Percentiles rank a stretch among this genome's conserved stretches.
phyloP scores from a whole-genome alignment of 35 echinoderm and acorn worm species.

The Eucidaris tribuloides region DNA sequence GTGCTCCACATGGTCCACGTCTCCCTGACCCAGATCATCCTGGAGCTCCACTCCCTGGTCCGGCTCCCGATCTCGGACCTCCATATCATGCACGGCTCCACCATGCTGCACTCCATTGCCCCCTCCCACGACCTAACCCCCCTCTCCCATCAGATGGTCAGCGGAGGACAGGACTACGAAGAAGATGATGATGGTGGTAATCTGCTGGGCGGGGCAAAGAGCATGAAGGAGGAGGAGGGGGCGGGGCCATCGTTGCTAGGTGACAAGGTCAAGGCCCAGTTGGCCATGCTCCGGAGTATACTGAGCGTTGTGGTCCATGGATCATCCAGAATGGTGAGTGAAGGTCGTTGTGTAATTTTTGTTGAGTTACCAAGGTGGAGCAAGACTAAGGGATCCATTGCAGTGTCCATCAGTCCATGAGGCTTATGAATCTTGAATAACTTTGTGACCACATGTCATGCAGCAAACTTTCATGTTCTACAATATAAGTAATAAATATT shows the following conservation, averaged over 20 bases:
- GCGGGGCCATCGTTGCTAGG: slow-evolving; percentile 8
- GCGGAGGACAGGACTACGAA: not conserved
- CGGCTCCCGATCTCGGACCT: slow-evolving; percentile 12
- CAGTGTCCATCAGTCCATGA: too few species aligned
- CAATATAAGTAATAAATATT: too few species aligned
- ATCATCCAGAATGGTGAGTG: slow-evolving; percentile 4
- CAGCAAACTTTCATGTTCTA: too few species aligned
- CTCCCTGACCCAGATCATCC: slow-evolving; percentile 3
- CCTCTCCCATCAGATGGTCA: not conserved
- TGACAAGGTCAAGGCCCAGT: slow-evolving; percentile 11
- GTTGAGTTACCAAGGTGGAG: too few species aligned
- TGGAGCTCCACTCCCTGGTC: slow-evolving; percentile 18
- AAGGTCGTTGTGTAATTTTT: too few species aligned
- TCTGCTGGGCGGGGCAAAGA: too few species aligned
- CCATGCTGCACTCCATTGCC: not conserved
- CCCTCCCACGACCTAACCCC: not conserved
- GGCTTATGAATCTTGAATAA: too few species aligned
- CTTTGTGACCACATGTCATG: too few species aligned
- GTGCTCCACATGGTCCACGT: slow-evolving; percentile 14
- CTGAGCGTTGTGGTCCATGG: slow-evolving; percentile 15
- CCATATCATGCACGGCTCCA: slow-evolving; percentile 1
- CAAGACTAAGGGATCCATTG: too few species aligned
- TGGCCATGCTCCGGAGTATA: slow-evolving; percentile 1
- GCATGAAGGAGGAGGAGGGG: too few species aligned
- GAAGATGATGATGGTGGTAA: not conserved